Conservation (phyloP, 2,113 vertebrate species). For the Campylomormyrus tamandua region DNA sequence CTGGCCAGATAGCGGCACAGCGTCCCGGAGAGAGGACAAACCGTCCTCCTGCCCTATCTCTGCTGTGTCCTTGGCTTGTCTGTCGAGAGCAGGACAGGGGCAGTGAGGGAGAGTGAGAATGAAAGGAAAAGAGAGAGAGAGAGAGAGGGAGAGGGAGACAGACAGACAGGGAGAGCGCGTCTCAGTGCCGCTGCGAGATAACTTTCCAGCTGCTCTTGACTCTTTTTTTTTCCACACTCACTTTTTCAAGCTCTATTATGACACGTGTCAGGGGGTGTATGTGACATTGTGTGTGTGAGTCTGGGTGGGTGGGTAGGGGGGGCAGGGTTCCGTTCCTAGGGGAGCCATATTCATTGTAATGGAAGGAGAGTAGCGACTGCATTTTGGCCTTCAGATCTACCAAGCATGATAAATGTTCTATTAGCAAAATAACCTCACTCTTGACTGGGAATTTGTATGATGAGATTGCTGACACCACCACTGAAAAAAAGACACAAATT, state of each 20-base stretch:
- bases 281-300: slow-evolving; percentile 24
- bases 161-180: not conserved
- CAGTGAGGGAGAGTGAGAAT: not conserved
- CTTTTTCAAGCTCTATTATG: slow-evolving; percentile 51
- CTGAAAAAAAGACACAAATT: not conserved
- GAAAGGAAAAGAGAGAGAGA: not conserved
- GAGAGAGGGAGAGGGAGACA: not conserved
- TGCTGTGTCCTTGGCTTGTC: slow-evolving; percentile 64
- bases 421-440: not conserved
- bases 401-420: not conserved
- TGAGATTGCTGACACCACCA: not conserved
- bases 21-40: not conserved
- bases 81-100: slow-evolving; percentile 41
- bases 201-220: slow-evolving; percentile 38
- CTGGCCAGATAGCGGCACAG: not conserved
- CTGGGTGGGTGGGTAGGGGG: not conserved
- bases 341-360: not conserved
- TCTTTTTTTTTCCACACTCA: slow-evolving; percentile 57
- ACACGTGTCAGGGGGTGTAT: slow-evolving; percentile 45
- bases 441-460: not conserved
- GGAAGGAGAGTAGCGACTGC: not conserved
- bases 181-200: not conserved
- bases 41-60: slow-evolving; percentile 20
- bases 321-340: not conserved
- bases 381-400: not conserved